phyloP scores from a whole-genome alignment of 2,888 invertebrate genomes.

The Perithous albicinctus region DNA sequence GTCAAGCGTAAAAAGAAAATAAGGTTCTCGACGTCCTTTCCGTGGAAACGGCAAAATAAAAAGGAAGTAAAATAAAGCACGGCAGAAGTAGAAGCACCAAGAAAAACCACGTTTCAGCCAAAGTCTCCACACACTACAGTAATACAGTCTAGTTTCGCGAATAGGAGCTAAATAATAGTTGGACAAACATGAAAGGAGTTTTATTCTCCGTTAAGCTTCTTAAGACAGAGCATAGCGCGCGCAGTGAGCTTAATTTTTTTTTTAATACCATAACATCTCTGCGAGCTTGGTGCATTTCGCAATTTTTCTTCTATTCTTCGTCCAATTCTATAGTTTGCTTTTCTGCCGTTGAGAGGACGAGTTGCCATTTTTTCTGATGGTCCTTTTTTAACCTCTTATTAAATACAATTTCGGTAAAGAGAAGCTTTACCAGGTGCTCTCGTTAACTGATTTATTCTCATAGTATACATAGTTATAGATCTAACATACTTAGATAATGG shows the following conservation, averaged over 20 bases:
- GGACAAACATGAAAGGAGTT: conserved; percentile 58
- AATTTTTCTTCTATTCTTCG: conserved; percentile 20
- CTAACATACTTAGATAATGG: too few species aligned
- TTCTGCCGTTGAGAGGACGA: neutral
- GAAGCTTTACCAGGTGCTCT: neutral
- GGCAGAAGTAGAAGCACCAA: neutral
- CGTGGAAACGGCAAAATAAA: neutral
- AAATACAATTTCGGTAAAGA: neutral
- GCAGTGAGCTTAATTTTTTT: conserved; percentile 42
- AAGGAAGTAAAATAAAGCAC: neutral
- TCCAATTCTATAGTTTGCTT: conserved; percentile 9
- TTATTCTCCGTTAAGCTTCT: conserved; percentile 64
- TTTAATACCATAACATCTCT: conserved; percentile 8
- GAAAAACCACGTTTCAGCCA: conserved; percentile 44
- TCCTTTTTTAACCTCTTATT: neutral
- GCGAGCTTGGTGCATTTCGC: neutral
- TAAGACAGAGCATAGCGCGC: conserved; percentile 41
- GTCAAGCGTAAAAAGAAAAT: conserved; percentile 28
- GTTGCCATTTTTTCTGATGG: neutral
- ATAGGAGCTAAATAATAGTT: conserved; percentile 32
- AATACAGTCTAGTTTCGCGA: neutral
- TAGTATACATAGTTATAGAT: neutral
- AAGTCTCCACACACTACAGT: conserved; percentile 27
- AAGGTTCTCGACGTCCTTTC: conserved; percentile 18
- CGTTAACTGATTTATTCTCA: neutral